phyloP scores from a whole-genome alignment of 1,140 invertebrate species.

The Pseudoatta argentina region DNA sequence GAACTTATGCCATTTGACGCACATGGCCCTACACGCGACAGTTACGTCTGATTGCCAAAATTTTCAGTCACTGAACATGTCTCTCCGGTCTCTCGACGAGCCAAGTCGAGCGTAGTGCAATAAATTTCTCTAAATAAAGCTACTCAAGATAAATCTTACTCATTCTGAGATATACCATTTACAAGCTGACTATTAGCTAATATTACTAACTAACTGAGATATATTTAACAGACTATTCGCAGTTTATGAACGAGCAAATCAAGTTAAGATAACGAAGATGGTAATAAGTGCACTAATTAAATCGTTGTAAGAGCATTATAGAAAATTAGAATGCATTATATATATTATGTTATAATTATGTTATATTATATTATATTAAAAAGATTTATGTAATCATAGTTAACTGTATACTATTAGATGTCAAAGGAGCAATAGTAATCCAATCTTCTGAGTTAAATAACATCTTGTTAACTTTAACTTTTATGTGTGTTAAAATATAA shows the following conservation, averaged over 20 bases:
- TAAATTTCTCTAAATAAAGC: slow-evolving; percentile 53
- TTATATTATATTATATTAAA: neutral
- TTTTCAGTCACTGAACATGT: slow-evolving; percentile 25
- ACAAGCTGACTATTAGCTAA: neutral
- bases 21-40: slow-evolving; percentile 47
- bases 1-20: slow-evolving; percentile 50
- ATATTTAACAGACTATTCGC: neutral
- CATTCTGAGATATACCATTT: neutral
- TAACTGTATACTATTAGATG: neutral
- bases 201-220: slow-evolving; percentile 4
- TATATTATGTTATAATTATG: neutral
- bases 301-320: neutral
- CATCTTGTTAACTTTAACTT: no score
- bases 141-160: slow-evolving; percentile 8
- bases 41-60: slow-evolving; percentile 56
- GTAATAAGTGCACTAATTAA: slow-evolving; percentile 14
- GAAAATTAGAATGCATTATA: neutral
- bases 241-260: neutral
- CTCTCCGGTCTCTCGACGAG: neutral
- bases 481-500: no score
- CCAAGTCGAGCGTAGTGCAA: slow-evolving; percentile 21
- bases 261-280: neutral
- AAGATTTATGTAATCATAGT: neutral
- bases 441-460: no score
- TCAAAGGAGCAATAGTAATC: no score